Percentiles rank a stretch among this genome's conserved stretches.
These are phyloP conservation scores for Neodon shergylaensis DNA, from an alignment of 2,113 vertebrate genomes.

Conservation along the genomic window DNA sequence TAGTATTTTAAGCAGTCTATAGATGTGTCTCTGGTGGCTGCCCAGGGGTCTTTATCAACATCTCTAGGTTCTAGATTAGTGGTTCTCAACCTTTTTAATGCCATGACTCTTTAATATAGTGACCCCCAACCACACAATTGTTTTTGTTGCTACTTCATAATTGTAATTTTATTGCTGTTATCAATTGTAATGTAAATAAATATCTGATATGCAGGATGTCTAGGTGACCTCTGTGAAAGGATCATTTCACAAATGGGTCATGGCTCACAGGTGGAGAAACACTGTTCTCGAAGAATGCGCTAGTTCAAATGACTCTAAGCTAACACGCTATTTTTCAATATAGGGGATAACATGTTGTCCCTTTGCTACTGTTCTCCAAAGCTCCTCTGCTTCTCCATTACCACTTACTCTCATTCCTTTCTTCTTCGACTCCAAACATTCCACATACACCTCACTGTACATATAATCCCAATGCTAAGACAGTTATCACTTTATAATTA, in stretches of 20 bases:
- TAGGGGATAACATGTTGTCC: neutral
- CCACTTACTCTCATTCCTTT: neutral
- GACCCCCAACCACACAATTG: neutral
- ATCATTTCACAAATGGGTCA: neutral
- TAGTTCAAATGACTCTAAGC: slow-evolving; percentile 22
- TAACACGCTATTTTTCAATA: slow-evolving; percentile 41
- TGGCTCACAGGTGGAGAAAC: neutral
- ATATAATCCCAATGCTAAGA: slow-evolving; percentile 42
- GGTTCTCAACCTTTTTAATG: neutral
- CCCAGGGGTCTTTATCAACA: neutral
- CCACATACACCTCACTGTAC: slow-evolving; percentile 14
- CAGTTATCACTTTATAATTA: slow-evolving; percentile 39
- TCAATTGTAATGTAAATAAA: neutral
- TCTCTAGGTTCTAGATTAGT: neutral
- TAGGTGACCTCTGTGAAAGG: neutral
- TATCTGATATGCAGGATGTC: neutral
- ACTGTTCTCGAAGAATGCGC: neutral
- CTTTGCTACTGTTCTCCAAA: neutral
- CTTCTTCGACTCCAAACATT: neutral
- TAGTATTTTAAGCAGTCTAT: neutral
- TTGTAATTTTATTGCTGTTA: neutral
- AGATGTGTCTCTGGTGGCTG: neutral
- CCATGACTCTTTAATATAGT: neutral
- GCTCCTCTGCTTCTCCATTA: neutral
- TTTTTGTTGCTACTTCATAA: neutral